Evolutionary conservation across 35 echinoderm and acorn worm species (phyloP), one percentile per base, ranked within the genome.

Genomic region (Apostichopus californicus): DNA sequence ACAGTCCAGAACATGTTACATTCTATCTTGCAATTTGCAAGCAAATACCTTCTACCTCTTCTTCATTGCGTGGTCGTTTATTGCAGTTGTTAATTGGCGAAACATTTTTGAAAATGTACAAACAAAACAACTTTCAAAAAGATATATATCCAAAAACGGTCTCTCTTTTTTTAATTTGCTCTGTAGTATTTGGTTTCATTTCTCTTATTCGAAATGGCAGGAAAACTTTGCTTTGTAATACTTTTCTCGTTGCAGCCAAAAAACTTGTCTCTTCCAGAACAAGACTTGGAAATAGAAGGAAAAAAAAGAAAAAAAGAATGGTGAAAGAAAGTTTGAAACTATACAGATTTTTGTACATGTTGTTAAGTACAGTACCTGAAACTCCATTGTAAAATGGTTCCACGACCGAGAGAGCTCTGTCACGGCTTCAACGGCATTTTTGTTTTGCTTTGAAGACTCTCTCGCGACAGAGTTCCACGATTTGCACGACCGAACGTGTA

Each of bases 241-340:
- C 81, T 85, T 85, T 85, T 59, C 21, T 85, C 56, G 57, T 59
- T 85, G 81, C 81, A 85, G 81, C 81, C 81, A 85, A 58, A 75
- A 75, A 75, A 46, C 34, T 46, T 3, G 71, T 75, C 71, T 22
- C 22, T 18, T 75, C 71, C 71, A 22, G 3, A 46, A 46, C 0
- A 13, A 75, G 71, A 22, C 71, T 75, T 75, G 71, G n/a, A 18
- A 75, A 75, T 18, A 68, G 64, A 68, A 68, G 15, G 34, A 46
- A 66, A 66, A 66, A 66, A 68, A n/a, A 68, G 64, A 10, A 68
- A 68, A 68, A 1, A 68, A 68, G 64, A 68, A 75, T 7, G 14
- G 71, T 75, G 71, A 75, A 18, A 75, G 71, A 75, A 75, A 20
- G 14, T 75, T 46, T 46, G 34, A 18, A 75, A n/a, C 71, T 75